Base-by-base conservation (phyloP, 2,888 invertebrate species). In the Agrochola litura region DNA sequence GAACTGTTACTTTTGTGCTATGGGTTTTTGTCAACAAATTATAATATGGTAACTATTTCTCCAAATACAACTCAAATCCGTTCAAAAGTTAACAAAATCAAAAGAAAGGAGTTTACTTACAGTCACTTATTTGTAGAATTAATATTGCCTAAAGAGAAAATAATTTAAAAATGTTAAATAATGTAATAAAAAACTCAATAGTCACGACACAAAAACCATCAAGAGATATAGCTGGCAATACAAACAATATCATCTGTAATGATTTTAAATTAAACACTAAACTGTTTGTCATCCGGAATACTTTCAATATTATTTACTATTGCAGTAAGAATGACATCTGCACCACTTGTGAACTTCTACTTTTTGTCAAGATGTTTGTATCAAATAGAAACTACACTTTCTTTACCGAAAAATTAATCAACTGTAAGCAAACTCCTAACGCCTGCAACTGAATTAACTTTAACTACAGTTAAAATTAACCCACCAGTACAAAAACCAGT, bases 1-100 rank as follows among this genome's bases (percentile, higher is more conserved):
- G 92, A 92, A 93, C 91, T 93, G 92, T 90, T 90, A 87, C 79
- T 91, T 92, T 94, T 95, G 94, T 94, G 94, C 94, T 93, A 90
- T 88, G 82, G 80, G 80, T 84, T 85, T 89, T 86, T 85, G 88
- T 86, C 89, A 89, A 87, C 79, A 88, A 89, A 89, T 89, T 88
- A 87, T 89, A 84, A 87, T 90, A 91, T 92, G 93, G 93, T 93
- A 93, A 93, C 92, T 92, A 91, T 91, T 87, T 86, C 73, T 85
- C 82, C 83, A 76, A 87, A 87, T 77, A 78, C 77, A 63, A 78
- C 89, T 69, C 84, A 67, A 81, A 77, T 78, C 74, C 77, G 63
- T 79, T 64, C 71, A 76, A 73, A 71, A 64, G 60, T 85, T 73
- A 76, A 73, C 79, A 71, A 78, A 66, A 79, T 54, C 82, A 64